Base-by-base conservation (phyloP, 2,797 vertebrate genomes). In the Sphenodon punctatus region DNA sequence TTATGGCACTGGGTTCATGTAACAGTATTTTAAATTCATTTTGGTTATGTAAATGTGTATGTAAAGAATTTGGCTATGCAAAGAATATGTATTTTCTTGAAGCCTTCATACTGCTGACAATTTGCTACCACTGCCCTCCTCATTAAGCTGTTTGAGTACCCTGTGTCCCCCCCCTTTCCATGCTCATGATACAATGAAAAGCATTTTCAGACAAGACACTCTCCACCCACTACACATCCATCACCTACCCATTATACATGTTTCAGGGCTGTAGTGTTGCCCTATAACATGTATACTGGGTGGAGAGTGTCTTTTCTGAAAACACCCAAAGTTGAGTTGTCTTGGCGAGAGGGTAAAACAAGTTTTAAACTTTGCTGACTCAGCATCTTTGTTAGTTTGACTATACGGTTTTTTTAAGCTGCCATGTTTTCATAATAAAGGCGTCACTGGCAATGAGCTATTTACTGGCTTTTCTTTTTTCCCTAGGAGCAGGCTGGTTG, bases 11-110 rank as follows among this genome's bases (percentile, higher is more conserved):
- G n/a, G n/a, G n/a, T n/a, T n/a, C n/a, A n/a, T n/a, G n/a, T n/a
- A n/a, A n/a, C n/a, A n/a, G n/a, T n/a, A n/a, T n/a, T n/a, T n/a
- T n/a, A n/a, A n/a, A n/a, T n/a, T n/a, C n/a, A n/a, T n/a, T n/a
- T n/a, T n/a, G n/a, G n/a, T n/a, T n/a, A n/a, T n/a, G n/a, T n/a
- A n/a, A n/a, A n/a, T n/a, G n/a, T n/a, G n/a, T n/a, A n/a, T n/a
- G n/a, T n/a, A n/a, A n/a, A n/a, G n/a, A n/a, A n/a, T n/a, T n/a
- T n/a, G n/a, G n/a, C n/a, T n/a, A n/a, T n/a, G n/a, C n/a, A n/a
- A n/a, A n/a, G n/a, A n/a, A 59, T 20, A n/a, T 22, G 5, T 1
- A 0, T 5, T n/a, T 20, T 7, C 4, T 1, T 0, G 2, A 43
- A 38, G 25, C 39, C 3, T 0, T 12, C n/a, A 27, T 30, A n/a